These are phyloP conservation scores for Theristicus caerulescens DNA, from an alignment of 2,113 vertebrate species.

Conservation along the genomic window DNA sequence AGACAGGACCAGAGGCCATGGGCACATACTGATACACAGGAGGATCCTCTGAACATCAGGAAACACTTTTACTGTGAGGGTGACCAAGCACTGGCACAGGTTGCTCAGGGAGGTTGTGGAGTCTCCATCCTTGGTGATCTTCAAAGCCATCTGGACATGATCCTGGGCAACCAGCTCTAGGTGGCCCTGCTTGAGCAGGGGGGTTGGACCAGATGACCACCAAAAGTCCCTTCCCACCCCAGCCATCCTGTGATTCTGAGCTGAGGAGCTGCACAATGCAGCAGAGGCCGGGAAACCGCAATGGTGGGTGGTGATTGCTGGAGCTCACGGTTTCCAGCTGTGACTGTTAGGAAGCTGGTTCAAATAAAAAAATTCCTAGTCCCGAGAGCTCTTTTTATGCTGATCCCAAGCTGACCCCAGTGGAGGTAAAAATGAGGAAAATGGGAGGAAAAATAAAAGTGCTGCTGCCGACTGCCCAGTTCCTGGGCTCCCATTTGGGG, in stretches of 20 bases:
- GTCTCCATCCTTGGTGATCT: neutral
- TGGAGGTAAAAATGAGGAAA: neutral
- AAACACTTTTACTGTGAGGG: neutral
- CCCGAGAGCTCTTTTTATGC: neutral
- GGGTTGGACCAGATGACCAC: neutral
- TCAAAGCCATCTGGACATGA: neutral
- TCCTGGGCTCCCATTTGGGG: neutral
- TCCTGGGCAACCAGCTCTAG: neutral
- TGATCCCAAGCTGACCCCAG: neutral
- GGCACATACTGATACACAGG: neutral
- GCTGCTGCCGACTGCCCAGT: neutral
- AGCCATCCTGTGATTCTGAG: neutral
- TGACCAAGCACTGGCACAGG: neutral
- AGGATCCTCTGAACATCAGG: neutral
- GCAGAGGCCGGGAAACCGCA: neutral
- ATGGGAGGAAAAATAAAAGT: neutral
- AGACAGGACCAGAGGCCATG: neutral
- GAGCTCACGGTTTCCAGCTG: neutral
- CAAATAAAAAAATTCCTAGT: neutral
- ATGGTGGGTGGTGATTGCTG: rapidly evolving
- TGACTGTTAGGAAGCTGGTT: neutral
- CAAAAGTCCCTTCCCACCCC: neutral
- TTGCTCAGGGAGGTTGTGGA: neutral
- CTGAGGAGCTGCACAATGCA: neutral
- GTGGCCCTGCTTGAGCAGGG: neutral